Percentiles rank a stretch among this genome's conserved stretches.
These are phyloP conservation scores for Yponomeuta sedellus DNA, from an alignment of 2,888 invertebrate genomes.

Conservation along the genomic window DNA sequence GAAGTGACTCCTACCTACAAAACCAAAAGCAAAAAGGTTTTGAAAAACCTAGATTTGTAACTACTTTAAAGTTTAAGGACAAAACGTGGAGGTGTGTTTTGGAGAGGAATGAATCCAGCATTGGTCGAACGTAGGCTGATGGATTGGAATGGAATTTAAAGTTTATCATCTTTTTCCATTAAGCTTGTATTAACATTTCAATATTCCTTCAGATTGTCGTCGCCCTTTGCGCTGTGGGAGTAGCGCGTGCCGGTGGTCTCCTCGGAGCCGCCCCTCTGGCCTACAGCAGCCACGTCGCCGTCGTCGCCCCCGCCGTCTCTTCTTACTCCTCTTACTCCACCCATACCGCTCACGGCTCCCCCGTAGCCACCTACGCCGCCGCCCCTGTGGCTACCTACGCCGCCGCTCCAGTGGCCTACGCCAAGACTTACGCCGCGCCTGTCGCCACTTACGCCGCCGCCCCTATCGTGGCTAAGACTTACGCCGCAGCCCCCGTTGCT, in stretches of 20 bases:
- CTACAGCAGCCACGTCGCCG: constrained; percentile 29
- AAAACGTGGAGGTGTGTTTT: too few species aligned
- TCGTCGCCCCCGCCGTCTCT: constrained; percentile 39
- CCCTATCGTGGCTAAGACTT: constrained; percentile 42
- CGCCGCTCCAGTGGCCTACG: constrained; percentile 27
- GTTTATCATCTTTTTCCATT: too few species aligned
- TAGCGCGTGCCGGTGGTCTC: constrained; percentile 75
- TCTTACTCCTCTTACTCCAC: constrained; percentile 44
- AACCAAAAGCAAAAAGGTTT: too few species aligned
- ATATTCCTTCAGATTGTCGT: constrained; percentile 65
- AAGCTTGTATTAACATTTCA: constrained; percentile 11
- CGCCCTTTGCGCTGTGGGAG: constrained; percentile 76
- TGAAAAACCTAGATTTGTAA: too few species aligned
- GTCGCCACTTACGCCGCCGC: constrained; percentile 57
- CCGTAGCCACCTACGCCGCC: constrained; percentile 31
- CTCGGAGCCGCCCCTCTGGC: constrained; percentile 56
- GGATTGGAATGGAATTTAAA: too few species aligned
- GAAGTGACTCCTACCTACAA: too few species aligned
- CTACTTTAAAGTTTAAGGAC: too few species aligned
- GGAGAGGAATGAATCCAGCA: too few species aligned
- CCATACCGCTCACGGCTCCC: constrained; percentile 55
- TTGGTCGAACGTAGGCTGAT: too few species aligned
- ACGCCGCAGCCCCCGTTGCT: constrained; percentile 21
- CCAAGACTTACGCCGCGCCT: constrained; percentile 34
- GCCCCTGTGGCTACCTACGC: constrained; percentile 34